Evolutionary conservation across 2,113 vertebrate genomes (phyloP), one percentile per base, ranked within the genome.

Genomic region (Pelmatolapia mariae): DNA sequence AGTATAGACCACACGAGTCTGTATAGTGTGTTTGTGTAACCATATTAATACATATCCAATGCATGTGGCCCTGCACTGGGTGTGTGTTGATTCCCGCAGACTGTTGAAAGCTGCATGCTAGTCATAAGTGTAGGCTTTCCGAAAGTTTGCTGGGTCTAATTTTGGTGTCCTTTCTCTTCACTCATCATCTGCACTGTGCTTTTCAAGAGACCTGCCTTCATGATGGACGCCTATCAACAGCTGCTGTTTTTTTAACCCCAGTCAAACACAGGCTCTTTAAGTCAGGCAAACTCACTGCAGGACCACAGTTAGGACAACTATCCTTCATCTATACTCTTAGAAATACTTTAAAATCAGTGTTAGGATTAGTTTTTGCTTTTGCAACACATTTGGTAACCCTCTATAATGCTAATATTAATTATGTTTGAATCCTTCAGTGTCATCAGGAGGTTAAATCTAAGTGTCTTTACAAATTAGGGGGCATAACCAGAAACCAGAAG

Each of bases 161-260:
- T 92, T 81, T 50, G 43, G 63, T 43, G 26, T 26, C 56, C 36
- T 87, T 87, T 90, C 86, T 71, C 78, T 79, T 71, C 81, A 3
- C 86, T 86, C 81, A 87, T 89, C 86, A 79, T 82, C 76, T 76
- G 59, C 56, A 57, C 15, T 54, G 40, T 73, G 85, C 52, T 81
- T 87, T 89, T 87, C 54, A 78, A 15, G 56, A 85, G 29, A 73
- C 71, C 47, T 54, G 59, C 19, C 22, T 6, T 56, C 24, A 12
- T 83, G 52, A 86, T 61, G 76, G 90, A 90, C 1, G 81, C 33
- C 86, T 8, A 82, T 86, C 76, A 86, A 85, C 94, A 95, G 93
- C 86, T 94, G 93, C 83, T 86, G 31, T 50, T 50, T 89, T 87
- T 85, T 82, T 56, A 66, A 29, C 50, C 31, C 9, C 2, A 12